Evolutionary conservation across 2,888 invertebrate genomes (phyloP).

Genomic region (Pheosia tremula): DNA sequence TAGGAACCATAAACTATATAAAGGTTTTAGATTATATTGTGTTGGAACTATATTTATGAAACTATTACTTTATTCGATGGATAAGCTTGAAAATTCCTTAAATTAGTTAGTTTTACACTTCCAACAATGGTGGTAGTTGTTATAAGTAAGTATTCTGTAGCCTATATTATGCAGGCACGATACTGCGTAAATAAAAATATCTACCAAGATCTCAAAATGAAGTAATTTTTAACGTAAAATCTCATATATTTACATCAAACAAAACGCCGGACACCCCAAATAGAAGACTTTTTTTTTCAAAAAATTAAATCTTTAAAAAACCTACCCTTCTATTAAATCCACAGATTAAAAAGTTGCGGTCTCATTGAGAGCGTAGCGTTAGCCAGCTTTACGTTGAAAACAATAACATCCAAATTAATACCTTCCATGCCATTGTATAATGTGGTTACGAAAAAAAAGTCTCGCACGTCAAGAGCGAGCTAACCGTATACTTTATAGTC

Average conservation of each 20-base stretch:
- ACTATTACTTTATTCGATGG: background rate
- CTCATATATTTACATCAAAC: constrained; percentile 51
- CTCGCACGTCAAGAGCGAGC: too few relatives aligned
- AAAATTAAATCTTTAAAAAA: constrained; percentile 39
- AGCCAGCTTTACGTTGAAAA: too few relatives aligned
- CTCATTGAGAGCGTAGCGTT: constrained; percentile 25
- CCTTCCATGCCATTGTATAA: too few relatives aligned
- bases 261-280: constrained; percentile 34
- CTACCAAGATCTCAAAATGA: constrained; percentile 13
- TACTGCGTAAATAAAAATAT: background rate
- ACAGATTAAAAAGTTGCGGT: constrained; percentile 31
- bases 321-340: constrained; percentile 50
- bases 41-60: background rate
- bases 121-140: too few relatives aligned
- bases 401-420: too few relatives aligned
- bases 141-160: too few relatives aligned
- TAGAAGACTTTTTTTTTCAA: constrained; percentile 32
- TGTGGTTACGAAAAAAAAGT: too few relatives aligned
- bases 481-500: too few relatives aligned
- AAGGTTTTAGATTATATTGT: background rate
- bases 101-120: background rate
- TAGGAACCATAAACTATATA: background rate
- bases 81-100: background rate
- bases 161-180: too few relatives aligned
- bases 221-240: constrained; percentile 21